phyloP scores from a whole-genome alignment of 2,797 vertebrate species.

The Esox lucius region DNA sequence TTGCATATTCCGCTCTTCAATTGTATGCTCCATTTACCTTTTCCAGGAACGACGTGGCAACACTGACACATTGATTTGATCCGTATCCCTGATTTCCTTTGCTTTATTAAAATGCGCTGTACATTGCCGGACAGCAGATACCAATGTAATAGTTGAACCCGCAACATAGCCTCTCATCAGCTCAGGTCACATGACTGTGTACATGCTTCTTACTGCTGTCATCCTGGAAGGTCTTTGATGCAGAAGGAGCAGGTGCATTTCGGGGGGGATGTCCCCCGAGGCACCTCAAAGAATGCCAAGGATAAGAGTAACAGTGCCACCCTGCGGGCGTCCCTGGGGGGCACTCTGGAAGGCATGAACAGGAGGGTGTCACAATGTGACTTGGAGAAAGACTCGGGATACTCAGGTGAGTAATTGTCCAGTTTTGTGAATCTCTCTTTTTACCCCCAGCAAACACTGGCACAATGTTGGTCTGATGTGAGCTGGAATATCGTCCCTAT shows the following conservation, averaged over 20 bases:
- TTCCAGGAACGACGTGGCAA: not conserved
- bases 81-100: too few species aligned
- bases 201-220: not conserved
- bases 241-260: constrained; percentile 57
- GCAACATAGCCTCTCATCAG: not conserved
- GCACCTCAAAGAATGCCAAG: constrained; percentile 63
- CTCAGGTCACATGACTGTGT: not conserved
- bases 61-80: too few species aligned
- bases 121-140: too few species aligned
- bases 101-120: too few species aligned
- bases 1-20: not conserved
- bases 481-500: not conserved
- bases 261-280: constrained; percentile 32
- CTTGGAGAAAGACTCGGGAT: constrained; percentile 58
- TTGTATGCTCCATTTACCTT: not conserved
- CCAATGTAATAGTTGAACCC: not conserved
- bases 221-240: constrained; percentile 51
- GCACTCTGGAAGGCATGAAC: constrained; percentile 18
- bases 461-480: not conserved
- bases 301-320: constrained; percentile 65
- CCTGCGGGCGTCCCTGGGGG: constrained; percentile 51
- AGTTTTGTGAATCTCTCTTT: not conserved
- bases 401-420: constrained; percentile 59
- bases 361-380: constrained; percentile 44
- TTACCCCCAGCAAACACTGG: not conserved